Conservation (phyloP, 2,113 vertebrate species). For the Galbula dea region DNA sequence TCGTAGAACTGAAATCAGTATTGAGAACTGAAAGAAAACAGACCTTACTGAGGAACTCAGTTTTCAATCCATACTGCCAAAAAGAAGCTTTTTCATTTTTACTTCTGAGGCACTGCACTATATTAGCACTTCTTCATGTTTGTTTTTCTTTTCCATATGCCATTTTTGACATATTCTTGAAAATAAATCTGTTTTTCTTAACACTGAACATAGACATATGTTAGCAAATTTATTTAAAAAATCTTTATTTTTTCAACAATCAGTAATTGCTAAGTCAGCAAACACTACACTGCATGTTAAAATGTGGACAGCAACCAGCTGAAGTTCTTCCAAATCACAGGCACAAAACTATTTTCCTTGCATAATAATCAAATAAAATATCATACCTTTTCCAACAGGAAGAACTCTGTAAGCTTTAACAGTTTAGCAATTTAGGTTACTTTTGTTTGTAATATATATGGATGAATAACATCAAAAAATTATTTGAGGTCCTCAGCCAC, state of each 20-base stretch:
- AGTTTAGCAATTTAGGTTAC: background rate
- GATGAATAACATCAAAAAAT: background rate
- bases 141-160: background rate
- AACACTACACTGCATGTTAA: background rate
- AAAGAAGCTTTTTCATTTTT: rapidly evolving
- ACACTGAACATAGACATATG: background rate
- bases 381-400: background rate
- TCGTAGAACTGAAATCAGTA: background rate
- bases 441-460: background rate
- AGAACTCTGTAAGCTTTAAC: background rate
- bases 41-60: rapidly evolving
- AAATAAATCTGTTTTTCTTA: background rate
- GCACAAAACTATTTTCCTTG: background rate
- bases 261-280: background rate
- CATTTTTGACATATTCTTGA: background rate
- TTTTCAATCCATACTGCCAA: background rate
- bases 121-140: background rate
- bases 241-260: background rate
- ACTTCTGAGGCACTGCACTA: background rate
- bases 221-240: background rate
- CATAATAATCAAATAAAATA: background rate
- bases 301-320: background rate
- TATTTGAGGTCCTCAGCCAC: background rate
- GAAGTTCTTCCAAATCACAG: background rate
- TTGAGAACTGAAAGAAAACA: background rate